Evolutionary conservation across 2,888 invertebrate species (phyloP), one percentile per base, ranked within the genome.

Genomic region (Drosophila gaucha): DNA sequence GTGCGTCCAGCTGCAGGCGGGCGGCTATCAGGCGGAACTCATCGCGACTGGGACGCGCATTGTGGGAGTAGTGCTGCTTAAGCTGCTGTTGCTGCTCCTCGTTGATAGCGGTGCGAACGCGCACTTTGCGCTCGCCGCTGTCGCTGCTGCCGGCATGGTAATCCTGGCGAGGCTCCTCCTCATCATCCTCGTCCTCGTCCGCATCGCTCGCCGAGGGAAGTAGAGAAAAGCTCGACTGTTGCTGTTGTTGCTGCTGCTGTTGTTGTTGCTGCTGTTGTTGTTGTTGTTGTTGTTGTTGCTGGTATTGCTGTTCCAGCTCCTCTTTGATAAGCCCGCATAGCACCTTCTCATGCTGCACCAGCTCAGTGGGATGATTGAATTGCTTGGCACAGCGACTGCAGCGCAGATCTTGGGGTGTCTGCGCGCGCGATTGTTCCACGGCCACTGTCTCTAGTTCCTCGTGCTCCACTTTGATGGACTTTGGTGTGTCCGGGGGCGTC

Each of bases 31-130:
- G 94, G 51, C 96, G 95, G 80, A 99, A 95, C 90, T 99, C 99
- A 79, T 98, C 98, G 47, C 98, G 95, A 89, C 97, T 97, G 2
- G 99, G 99, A 66, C 98, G 94, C 8, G 98, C 96, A 92, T 99
- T 99, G 18, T 95, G 91, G 49, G 96, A 94, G 91, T 98, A 99
- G 90, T 97, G 96, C 68, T 96, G 95, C 90, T 97, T 97, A 52
- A 99, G 93, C 56, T 97, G 94, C 39, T 95, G 94, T 88, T 98
- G 95, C 91, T 99, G 99, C 89, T 98, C 97, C 88, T 99, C 99
- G 39, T 96, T 97, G 70, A 99, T 96, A 71, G 98, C 95, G 6
- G 98, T 98, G 62, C 99, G 94, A 1, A 98, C 98, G 78, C 99
- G 94, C 12, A 97, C 97, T 90, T 97, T 96, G 71, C 96, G 94